These are phyloP conservation scores for Caenorhabditis angaria DNA, from an alignment of 2,888 invertebrate species.

Conservation along the genomic window DNA sequence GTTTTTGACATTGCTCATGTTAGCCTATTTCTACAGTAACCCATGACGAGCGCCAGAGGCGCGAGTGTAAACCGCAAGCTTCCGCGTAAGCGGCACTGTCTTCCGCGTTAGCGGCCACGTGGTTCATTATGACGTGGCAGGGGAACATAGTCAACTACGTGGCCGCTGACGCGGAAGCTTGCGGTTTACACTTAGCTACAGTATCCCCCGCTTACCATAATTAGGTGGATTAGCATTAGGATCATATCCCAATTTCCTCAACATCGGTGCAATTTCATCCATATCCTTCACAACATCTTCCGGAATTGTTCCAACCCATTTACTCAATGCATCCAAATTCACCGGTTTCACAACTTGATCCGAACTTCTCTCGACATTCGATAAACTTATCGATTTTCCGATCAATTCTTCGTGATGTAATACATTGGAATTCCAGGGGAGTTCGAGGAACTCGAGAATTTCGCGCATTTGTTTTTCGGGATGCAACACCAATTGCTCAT, in stretches of 20 bases:
- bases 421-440: slow-evolving; percentile 94
- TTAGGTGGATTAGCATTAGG: slow-evolving; percentile 91
- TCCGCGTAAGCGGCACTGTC: too few species aligned
- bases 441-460: slow-evolving; percentile 86
- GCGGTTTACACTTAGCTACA: background rate
- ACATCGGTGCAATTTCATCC: slow-evolving; percentile 71
- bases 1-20: too few species aligned
- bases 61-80: too few species aligned
- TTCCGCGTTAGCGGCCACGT: too few species aligned
- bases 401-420: slow-evolving; percentile 96
- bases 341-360: slow-evolving; percentile 89
- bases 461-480: slow-evolving; percentile 87
- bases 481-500: slow-evolving; percentile 95
- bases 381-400: slow-evolving; percentile 78
- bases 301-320: slow-evolving; percentile 76
- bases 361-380: slow-evolving; percentile 63
- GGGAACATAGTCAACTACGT: too few species aligned
- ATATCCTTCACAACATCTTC: slow-evolving; percentile 84
- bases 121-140: too few species aligned
- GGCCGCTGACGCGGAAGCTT: background rate
- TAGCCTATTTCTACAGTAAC: too few species aligned
- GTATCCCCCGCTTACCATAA: slow-evolving; percentile 76
- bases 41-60: too few species aligned
- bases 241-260: slow-evolving; percentile 81
- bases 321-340: slow-evolving; percentile 87